Evolutionary conservation across 2,888 invertebrate genomes (phyloP).

Genomic region (Scaptomyza parva): DNA sequence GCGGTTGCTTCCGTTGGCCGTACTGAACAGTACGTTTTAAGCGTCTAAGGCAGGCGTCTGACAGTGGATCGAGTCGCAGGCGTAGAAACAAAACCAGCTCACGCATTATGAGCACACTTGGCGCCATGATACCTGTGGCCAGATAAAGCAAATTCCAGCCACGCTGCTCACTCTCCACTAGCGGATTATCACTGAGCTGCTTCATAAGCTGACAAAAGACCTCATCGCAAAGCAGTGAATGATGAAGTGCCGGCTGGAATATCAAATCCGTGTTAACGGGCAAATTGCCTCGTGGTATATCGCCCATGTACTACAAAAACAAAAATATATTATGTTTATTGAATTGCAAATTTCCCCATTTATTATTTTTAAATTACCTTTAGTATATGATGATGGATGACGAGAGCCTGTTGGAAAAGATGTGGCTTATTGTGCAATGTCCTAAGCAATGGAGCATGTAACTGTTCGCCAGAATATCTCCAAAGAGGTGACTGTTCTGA

Average conservation of each 20-base stretch:
- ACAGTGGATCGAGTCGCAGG: constrained; percentile 90
- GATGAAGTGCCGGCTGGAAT: constrained; percentile 91
- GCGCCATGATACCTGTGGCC: constrained; percentile 93
- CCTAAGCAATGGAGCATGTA: constrained; percentile 92
- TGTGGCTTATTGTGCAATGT: constrained; percentile 90
- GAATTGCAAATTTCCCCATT: background rate
- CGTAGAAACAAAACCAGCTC: constrained; percentile 91
- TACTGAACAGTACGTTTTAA: constrained; percentile 91
- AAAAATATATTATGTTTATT: background rate
- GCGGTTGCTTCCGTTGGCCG: constrained; percentile 92
- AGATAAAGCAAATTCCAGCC: constrained; percentile 98
- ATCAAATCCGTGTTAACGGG: constrained; percentile 95
- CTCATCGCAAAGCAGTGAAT: constrained; percentile 93
- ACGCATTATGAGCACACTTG: constrained; percentile 90
- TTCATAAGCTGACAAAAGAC: constrained; percentile 97
- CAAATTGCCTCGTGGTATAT: constrained; percentile 92
- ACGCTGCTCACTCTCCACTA: constrained; percentile 92
- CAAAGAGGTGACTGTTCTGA: constrained; percentile 88
- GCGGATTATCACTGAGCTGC: constrained; percentile 95
- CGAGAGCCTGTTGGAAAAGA: constrained; percentile 90
- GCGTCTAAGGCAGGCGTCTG: constrained; percentile 92
- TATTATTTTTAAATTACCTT: constrained; percentile 86
- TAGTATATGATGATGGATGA: constrained; percentile 90
- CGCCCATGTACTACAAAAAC: constrained; percentile 90
- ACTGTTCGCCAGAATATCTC: constrained; percentile 92